phyloP scores from a whole-genome alignment of 2,797 vertebrate genomes.

The Gila robusta region DNA sequence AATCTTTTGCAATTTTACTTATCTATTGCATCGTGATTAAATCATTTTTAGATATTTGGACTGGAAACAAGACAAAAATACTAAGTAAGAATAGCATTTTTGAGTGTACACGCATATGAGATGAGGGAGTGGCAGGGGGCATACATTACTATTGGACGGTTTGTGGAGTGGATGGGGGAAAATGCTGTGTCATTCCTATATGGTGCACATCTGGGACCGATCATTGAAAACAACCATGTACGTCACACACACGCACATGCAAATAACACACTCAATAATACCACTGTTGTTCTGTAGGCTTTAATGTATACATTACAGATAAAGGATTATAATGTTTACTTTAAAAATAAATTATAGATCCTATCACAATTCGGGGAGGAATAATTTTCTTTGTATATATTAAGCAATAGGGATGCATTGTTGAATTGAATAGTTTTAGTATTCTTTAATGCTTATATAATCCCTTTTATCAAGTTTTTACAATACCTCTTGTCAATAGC shows the following conservation, averaged over 20 bases:
- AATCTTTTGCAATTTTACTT: too few relatives aligned
- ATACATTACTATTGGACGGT: not conserved
- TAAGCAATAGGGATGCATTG: not conserved
- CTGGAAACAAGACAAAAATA: not conserved
- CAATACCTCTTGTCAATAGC: not conserved
- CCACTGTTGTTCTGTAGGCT: not conserved
- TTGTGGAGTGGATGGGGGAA: not conserved
- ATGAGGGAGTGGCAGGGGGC: not conserved
- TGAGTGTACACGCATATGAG: not conserved
- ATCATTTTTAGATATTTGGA: not conserved
- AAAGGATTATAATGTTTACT: not conserved
- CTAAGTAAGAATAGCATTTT: too few relatives aligned
- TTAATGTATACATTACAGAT: not conserved
- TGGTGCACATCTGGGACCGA: slow-evolving; percentile 47
- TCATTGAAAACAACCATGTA: slow-evolving; percentile 7
- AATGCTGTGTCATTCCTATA: not conserved
- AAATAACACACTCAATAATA: not conserved
- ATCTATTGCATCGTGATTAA: too few relatives aligned
- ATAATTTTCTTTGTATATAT: not conserved
- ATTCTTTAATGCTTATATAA: not conserved
- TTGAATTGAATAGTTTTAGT: not conserved
- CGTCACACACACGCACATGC: not conserved
- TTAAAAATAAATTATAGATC: not conserved
- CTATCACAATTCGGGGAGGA: not conserved
- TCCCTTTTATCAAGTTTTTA: not conserved